Base-by-base conservation (phyloP, 2,888 invertebrate species). In the Dryadula phaetusa region DNA sequence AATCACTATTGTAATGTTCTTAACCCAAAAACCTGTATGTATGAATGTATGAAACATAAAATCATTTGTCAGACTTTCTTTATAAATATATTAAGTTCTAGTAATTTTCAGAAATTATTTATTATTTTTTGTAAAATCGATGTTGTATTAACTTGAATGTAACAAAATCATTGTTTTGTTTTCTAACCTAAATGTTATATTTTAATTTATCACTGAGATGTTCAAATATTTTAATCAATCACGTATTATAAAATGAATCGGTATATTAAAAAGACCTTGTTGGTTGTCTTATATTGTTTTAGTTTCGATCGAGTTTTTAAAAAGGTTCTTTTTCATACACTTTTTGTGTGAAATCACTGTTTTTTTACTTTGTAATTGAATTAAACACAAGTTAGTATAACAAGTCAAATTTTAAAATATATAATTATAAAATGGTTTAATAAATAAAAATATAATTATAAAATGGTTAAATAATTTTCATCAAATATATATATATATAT, bases 171-270 rank as follows among this genome's bases (percentile, higher is more conserved):
- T 14, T 49, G 22, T 7, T 49, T 49, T 28, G 28, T 3, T 49
- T 49, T n/a, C n/a, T 49, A 49, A 49, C 25, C 28, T 49, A 49
- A 49, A n/a, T 28, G 49, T 49, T 49, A 49, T 28, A 28, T 28
- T 49, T 49, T 49, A n/a, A 47, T 28, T 49, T 28, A 28, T 49
- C 49, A 49, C 49, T 49, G 49, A 49, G 49, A 49, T 49, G 49
- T 37, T 37, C n/a, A 54, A 54, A n/a, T 34, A 20, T 54, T 54
- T 54, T 37, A 20, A 22, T 37, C n/a, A 22, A 22, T 47, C n/a
- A 47, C 47, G 25, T 47, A n/a, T 25, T 3, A 40, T 14, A 14
- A 47, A 14, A 25, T 46, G 25, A 22, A 25, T 37, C 22, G 37
- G 37, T 37, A n/a, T 22, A 54, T 54, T 54, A 37, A 28, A 47